These are phyloP conservation scores for Ammospiza caudacuta DNA, from an alignment of 2,113 vertebrate genomes.

Conservation along the genomic window DNA sequence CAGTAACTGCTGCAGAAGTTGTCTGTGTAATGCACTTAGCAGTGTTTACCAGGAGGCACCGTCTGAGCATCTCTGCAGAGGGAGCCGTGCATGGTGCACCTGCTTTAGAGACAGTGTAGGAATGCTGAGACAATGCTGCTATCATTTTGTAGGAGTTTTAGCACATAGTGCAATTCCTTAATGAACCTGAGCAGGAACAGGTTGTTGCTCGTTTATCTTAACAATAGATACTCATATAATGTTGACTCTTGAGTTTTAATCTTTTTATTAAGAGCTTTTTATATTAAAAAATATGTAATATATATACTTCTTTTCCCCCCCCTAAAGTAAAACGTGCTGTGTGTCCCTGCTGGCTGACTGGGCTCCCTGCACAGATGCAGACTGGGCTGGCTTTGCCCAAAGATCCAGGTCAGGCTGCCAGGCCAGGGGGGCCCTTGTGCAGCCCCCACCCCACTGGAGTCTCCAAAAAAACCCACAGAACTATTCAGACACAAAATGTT, in stretches of 20 bases:
- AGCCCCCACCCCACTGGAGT: not conserved
- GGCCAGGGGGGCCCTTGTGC: not conserved
- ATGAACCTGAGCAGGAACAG: slow-evolving; percentile 16
- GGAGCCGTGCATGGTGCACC: not conserved
- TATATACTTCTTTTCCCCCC: not conserved
- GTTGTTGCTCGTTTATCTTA: slow-evolving; percentile 32
- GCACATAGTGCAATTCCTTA: slow-evolving; percentile 54
- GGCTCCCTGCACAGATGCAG: not conserved
- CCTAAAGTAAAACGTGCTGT: not conserved
- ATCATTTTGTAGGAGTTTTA: slow-evolving; percentile 15
- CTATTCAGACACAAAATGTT: not conserved
- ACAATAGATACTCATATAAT: slow-evolving; percentile 19
- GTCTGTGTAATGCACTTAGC: slow-evolving; percentile 8
- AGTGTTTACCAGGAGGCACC: slow-evolving; percentile 40
- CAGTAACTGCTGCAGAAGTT: not conserved
- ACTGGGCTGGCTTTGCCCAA: not conserved
- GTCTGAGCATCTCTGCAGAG: not conserved
- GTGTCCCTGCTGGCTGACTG: rapidly evolving
- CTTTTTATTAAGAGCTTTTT: slow-evolving; percentile 65
- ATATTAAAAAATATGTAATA: slow-evolving; percentile 48
- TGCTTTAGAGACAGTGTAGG: not conserved
- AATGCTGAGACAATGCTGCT: slow-evolving; percentile 22
- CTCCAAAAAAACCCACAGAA: not conserved
- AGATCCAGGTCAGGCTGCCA: rapidly evolving
- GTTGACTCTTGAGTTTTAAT: slow-evolving; percentile 39